Evolutionary conservation across 1,140 invertebrate species (phyloP).

Genomic region (Schmidtea mediterranea): DNA sequence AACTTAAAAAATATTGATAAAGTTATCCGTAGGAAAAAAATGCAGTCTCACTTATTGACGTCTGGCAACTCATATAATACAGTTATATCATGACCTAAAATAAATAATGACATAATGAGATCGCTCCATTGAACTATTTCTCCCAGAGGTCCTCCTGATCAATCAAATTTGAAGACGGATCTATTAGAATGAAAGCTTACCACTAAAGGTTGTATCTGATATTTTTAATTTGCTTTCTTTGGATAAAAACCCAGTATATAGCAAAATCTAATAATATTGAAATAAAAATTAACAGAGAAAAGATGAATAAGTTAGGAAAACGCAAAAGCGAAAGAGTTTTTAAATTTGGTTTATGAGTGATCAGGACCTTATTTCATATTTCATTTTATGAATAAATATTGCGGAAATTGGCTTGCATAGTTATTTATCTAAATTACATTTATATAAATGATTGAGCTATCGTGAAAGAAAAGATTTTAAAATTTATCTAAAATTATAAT

Average conservation of each 20-base stretch:
- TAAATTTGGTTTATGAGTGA: too few relatives aligned
- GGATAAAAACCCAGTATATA: constrained; percentile 25
- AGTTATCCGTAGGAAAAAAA: too few relatives aligned
- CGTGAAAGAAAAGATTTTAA: too few relatives aligned
- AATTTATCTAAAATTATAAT: too few relatives aligned
- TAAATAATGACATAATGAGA: constrained; percentile 22
- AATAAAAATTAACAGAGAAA: too few relatives aligned
- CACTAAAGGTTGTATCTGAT: constrained; percentile 23
- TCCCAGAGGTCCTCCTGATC: constrained; percentile 22
- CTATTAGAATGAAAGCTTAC: constrained; percentile 9
- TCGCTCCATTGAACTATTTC: constrained; percentile 28
- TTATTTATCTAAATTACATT: too few relatives aligned
- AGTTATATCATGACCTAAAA: constrained; percentile 25
- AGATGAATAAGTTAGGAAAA: too few relatives aligned
- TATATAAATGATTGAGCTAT: too few relatives aligned
- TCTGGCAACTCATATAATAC: constrained; percentile 20
- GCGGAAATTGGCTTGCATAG: too few relatives aligned
- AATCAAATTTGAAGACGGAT: not conserved
- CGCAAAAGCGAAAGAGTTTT: too few relatives aligned
- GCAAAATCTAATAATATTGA: constrained; percentile 17
- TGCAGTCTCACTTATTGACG: not conserved
- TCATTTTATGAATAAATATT: too few relatives aligned
- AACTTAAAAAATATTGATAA: not conserved
- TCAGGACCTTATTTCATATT: too few relatives aligned
- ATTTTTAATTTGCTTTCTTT: constrained; percentile 26